A percentile compares a stretch with the other conserved stretches of the same genome.
These are phyloP conservation scores for Rhynchotus rufescens DNA, from an alignment of 2,797 vertebrate genomes.

Conservation along the genomic window DNA sequence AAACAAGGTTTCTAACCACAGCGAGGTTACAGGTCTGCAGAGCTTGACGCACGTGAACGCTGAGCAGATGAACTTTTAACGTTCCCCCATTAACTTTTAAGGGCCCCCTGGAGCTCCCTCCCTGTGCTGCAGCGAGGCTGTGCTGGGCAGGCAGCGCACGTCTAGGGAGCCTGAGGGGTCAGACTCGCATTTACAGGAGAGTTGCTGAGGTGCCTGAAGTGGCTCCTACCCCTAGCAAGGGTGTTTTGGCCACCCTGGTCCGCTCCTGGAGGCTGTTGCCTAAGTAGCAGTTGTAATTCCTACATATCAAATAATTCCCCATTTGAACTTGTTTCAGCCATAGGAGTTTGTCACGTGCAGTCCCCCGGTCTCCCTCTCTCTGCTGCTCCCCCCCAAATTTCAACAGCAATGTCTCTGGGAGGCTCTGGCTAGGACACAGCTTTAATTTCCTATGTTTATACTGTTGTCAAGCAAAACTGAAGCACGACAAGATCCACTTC, in stretches of 20 bases:
- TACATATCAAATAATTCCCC: background rate
- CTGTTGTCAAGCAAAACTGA: conserved; percentile 45
- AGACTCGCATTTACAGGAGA: background rate
- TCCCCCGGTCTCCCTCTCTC: background rate
- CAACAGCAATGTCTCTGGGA: conserved; percentile 7
- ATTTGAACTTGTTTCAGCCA: background rate
- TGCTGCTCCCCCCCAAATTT: conserved; percentile 4
- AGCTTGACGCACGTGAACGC: background rate
- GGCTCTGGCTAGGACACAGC: background rate
- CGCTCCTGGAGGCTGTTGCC: background rate
- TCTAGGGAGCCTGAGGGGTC: background rate
- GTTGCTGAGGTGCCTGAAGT: background rate
- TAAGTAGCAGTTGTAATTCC: background rate
- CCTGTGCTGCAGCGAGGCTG: background rate
- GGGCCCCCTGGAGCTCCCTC: fast-evolving
- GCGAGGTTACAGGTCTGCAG: background rate
- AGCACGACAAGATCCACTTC: conserved; percentile 25
- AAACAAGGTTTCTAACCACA: conserved; percentile 48
- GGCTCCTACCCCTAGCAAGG: background rate
- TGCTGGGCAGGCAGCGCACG: too few relatives aligned
- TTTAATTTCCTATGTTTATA: conserved; percentile 37
- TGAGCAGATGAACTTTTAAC: background rate
- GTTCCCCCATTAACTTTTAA: too few relatives aligned
- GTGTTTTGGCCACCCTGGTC: background rate
- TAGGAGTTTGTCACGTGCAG: background rate